Evolutionary conservation across 35 echinoderm and acorn worm genomes (phyloP), one percentile per base, ranked within the genome.

Genomic region (Diadema setosum): DNA sequence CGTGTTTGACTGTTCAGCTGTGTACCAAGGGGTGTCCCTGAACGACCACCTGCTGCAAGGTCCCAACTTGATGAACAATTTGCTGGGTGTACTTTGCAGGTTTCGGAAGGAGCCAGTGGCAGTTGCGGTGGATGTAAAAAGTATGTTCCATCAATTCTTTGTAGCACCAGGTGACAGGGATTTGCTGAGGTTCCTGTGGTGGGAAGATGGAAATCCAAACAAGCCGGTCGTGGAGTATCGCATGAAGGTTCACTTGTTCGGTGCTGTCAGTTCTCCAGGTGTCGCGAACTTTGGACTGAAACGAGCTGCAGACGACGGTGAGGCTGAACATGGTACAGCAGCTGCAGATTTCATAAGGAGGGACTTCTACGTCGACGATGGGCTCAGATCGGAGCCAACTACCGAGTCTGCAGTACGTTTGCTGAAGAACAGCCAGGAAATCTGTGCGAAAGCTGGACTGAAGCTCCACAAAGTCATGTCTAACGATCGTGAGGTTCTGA

Each of bases 301-400:
- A 65, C 73, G 46, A 35, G 76, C 85, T 18, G 89, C 94, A n/a
- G 24, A 44, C 26, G 85, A 83, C 1, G 84, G 32, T 18, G 46
- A 88, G 45, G 45, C 69, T 1, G 37, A 27, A 24, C 80, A 46
- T 81, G 94, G 89, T 18, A 56, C 46, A 30, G 93, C 89, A 24
- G 80, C 75, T 15, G 85, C 37, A 82, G 9, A 70, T 2, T 92
- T 81, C 64, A 80, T 96, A 20, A 21, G 73, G n/a, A 75, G 44
- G 9, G 73, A 96, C 46, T 96, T 96, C 58, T 96, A 96, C 41
- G 94, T 96, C 14, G 94, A 96, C 39, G 93, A 91, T 65, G 88
- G 93, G 1, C 89, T 95, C 7, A 87, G 59, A 30, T 91, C 93
- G 2, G 36, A 65, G 2, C n/a, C 75, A 5, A 91, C 33, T 2